Evolutionary conservation across 1,140 invertebrate genomes (phyloP).

Genomic region (Drosophila eugracilis): DNA sequence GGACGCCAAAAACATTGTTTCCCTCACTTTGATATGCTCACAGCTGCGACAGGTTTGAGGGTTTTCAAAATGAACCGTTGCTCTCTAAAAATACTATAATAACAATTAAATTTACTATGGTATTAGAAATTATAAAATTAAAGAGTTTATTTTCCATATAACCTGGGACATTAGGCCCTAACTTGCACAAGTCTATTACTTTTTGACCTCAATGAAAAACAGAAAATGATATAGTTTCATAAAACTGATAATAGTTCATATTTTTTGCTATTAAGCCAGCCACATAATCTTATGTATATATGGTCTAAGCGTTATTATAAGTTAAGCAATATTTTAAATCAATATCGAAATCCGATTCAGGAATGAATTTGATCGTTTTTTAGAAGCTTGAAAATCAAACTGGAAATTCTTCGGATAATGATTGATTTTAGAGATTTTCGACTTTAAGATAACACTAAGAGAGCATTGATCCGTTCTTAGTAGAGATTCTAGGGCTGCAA

Average conservation of each 20-base stretch:
- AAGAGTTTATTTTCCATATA: too few relatives aligned
- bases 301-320: neutral
- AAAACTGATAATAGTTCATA: neutral
- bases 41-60: neutral
- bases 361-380: neutral
- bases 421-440: slow-evolving; percentile 13
- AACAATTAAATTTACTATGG: too few relatives aligned
- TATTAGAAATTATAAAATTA: too few relatives aligned
- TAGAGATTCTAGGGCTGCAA: slow-evolving; percentile 85
- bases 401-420: slow-evolving; percentile 3
- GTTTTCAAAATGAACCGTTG: neutral
- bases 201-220: neutral
- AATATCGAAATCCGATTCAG: neutral
- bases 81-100: too few relatives aligned
- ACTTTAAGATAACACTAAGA: slow-evolving; percentile 41
- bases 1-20: slow-evolving; percentile 51
- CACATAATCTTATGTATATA: neutral
- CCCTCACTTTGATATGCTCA: neutral
- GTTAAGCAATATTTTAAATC: neutral
- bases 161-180: too few relatives aligned
- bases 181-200: too few relatives aligned
- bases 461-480: slow-evolving; percentile 1
- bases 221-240: neutral
- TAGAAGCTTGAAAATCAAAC: neutral
- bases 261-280: neutral